These are phyloP conservation scores for Mizuhopecten yessoensis DNA, from an alignment of 1,140 invertebrate species.

Conservation along the genomic window DNA sequence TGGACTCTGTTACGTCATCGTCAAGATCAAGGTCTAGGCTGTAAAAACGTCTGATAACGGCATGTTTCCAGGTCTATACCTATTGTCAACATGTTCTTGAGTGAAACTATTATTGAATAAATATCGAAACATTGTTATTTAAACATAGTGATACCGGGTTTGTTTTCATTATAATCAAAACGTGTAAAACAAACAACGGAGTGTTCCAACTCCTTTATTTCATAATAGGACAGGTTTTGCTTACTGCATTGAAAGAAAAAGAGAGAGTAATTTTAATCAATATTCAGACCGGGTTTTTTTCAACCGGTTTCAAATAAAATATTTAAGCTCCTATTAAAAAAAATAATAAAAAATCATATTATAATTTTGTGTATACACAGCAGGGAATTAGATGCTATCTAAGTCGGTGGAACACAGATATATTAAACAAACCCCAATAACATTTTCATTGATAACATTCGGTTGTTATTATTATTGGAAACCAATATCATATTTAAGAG, in stretches of 20 bases:
- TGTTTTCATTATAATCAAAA: neutral
- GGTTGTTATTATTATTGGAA: too few relatives aligned
- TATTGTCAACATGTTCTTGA: conserved; percentile 10
- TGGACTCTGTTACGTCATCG: neutral
- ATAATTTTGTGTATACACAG: too few relatives aligned
- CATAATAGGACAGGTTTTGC: neutral
- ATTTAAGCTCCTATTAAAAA: too few relatives aligned
- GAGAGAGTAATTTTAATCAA: neutral
- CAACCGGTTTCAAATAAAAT: too few relatives aligned
- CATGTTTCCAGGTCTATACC: neutral
- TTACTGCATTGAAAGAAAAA: too few relatives aligned
- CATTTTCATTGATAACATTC: too few relatives aligned
- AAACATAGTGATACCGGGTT: neutral
- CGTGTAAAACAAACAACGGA: neutral
- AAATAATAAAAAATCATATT: too few relatives aligned
- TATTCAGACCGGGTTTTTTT: too few relatives aligned
- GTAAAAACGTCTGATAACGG: neutral
- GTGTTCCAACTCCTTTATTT: neutral
- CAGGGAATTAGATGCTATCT: too few relatives aligned
- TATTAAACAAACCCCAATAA: too few relatives aligned
- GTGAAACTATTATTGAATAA: conserved; percentile 19
- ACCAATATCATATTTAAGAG: too few relatives aligned
- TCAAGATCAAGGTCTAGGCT: neutral
- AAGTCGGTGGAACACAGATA: too few relatives aligned
- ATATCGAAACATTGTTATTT: neutral